Evolutionary conservation across 2,797 vertebrate species (phyloP).

Genomic region (Propithecus deckenii): DNA sequence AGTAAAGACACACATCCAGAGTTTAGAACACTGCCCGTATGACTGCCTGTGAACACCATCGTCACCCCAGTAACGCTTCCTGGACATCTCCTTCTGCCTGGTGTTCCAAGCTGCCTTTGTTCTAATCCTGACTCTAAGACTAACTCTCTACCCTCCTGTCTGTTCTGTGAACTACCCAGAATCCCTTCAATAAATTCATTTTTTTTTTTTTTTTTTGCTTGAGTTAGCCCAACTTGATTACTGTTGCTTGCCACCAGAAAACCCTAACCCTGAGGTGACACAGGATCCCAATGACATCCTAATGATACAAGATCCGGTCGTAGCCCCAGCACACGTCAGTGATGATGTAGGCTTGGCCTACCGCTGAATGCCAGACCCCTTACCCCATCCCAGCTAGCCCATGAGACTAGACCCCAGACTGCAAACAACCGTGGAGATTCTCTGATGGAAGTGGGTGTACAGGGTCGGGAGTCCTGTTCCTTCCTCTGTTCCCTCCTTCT

Average conservation of each 20-base stretch:
- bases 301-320: accelerated
- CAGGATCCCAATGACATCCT: neutral
- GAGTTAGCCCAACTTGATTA: neutral
- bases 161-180: accelerated
- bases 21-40: too few species aligned
- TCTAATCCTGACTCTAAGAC: neutral
- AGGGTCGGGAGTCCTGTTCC: neutral
- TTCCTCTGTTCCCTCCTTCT: neutral
- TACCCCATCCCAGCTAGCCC: accelerated
- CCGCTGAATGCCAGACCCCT: neutral
- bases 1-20: neutral
- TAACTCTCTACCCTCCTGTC: neutral
- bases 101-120: neutral
- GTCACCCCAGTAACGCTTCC: accelerated
- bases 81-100: neutral
- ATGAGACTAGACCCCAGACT: accelerated
- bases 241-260: neutral
- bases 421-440: too few species aligned
- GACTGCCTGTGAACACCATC: accelerated
- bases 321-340: neutral
- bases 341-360: neutral
- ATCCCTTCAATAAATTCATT: neutral
- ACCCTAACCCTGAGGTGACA: neutral
- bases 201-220: neutral
- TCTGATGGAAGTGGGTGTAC: neutral